A percentile compares a stretch with the other conserved stretches of the same genome.
Evolutionary conservation across 2,888 invertebrate species (phyloP).

Genomic region (Endomychus coccineus): DNA sequence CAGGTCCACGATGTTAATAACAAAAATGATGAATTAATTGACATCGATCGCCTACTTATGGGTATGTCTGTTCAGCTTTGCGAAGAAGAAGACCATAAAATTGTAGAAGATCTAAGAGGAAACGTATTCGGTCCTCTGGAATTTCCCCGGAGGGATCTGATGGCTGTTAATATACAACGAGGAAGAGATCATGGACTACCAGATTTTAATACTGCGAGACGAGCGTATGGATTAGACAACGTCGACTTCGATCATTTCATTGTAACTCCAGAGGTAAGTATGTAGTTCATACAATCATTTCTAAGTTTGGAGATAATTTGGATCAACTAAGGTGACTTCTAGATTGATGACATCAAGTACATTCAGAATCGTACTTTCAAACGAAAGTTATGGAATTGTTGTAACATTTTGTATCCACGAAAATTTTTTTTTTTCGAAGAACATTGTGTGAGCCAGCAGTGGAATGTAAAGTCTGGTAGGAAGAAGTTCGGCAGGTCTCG

Average conservation of each 20-base stretch:
- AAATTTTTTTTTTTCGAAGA: too few species aligned
- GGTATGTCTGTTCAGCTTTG: slow-evolving; percentile 50
- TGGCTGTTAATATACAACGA: slow-evolving; percentile 53
- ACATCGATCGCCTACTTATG: slow-evolving; percentile 49
- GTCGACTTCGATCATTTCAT: slow-evolving; percentile 32
- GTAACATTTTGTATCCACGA: too few species aligned
- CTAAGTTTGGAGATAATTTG: too few species aligned
- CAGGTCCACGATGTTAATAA: slow-evolving; percentile 23
- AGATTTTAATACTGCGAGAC: slow-evolving; percentile 53
- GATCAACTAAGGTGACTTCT: too few species aligned
- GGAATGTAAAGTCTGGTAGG: too few species aligned
- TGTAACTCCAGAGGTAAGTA: too few species aligned
- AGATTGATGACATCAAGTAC: too few species aligned
- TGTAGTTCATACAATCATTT: too few species aligned
- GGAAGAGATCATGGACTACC: slow-evolving; percentile 52
- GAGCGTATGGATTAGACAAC: slow-evolving; percentile 43
- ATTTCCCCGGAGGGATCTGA: slow-evolving; percentile 51
- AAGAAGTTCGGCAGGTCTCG: too few species aligned
- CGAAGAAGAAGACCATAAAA: slow-evolving; percentile 49
- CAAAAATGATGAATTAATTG: slow-evolving; percentile 29
- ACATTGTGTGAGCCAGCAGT: too few species aligned
- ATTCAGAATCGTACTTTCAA: too few species aligned
- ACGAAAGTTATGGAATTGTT: too few species aligned
- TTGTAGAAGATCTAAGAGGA: slow-evolving; percentile 53
- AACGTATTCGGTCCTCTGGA: slow-evolving; percentile 52